Evolutionary conservation across 2,113 vertebrate genomes (phyloP).

Genomic region (Centrocercus urophasianus): DNA sequence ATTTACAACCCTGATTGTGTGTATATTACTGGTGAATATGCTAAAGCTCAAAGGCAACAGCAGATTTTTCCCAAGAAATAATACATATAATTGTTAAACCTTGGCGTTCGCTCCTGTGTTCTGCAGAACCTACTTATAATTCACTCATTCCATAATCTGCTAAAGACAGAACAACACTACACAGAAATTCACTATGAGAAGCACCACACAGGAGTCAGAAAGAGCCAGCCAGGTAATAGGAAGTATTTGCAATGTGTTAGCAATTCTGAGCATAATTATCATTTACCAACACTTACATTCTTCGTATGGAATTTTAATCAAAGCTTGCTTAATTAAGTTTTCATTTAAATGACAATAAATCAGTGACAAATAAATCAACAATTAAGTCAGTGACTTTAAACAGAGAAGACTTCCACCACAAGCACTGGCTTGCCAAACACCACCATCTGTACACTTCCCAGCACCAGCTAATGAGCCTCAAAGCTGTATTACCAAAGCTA

Average conservation of each 20-base stretch:
- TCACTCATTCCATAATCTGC: not conserved
- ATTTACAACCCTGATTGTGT: not conserved
- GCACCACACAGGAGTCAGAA: not conserved
- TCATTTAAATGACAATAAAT: slow-evolving; percentile 45
- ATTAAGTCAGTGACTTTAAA: slow-evolving; percentile 56
- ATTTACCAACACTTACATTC: slow-evolving; percentile 9
- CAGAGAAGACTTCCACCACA: slow-evolving; percentile 59
- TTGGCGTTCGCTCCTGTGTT: not conserved
- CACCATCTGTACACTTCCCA: slow-evolving; percentile 47
- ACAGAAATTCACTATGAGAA: not conserved
- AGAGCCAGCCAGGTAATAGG: not conserved
- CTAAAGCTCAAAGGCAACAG: not conserved
- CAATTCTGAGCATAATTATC: not conserved
- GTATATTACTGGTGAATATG: not conserved
- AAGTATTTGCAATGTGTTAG: not conserved
- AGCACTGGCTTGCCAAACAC: slow-evolving; percentile 36
- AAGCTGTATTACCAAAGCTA: slow-evolving; percentile 2
- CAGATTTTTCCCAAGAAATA: not conserved
- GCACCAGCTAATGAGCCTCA: slow-evolving; percentile 37
- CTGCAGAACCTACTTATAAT: not conserved
- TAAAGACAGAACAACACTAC: not conserved
- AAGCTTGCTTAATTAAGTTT: slow-evolving; percentile 45
- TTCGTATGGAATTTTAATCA: slow-evolving; percentile 43
- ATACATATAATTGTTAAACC: not conserved
- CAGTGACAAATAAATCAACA: slow-evolving; percentile 50